These are phyloP conservation scores for Neoscelio sp. DNA, from an alignment of 2,888 invertebrate genomes.

Conservation along the genomic window DNA sequence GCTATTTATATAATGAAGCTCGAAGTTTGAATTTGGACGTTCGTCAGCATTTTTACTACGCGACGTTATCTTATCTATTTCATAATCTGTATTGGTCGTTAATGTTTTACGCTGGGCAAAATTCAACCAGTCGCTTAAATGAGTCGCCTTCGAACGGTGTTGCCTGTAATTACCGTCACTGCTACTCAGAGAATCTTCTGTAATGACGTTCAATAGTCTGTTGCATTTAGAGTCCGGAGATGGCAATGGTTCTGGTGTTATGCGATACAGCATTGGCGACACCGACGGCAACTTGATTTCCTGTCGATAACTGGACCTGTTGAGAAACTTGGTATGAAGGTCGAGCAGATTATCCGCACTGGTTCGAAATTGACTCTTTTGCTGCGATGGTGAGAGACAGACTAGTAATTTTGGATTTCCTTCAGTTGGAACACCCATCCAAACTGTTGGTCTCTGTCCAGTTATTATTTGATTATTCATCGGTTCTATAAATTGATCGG, in stretches of 20 bases:
- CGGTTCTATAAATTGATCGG: neutral
- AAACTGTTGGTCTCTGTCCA: conserved; percentile 77
- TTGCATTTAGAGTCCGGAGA: conserved; percentile 51
- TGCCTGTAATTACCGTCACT: conserved; percentile 46
- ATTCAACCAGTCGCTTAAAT: conserved; percentile 81
- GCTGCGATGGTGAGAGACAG: conserved; percentile 90
- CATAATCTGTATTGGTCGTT: neutral
- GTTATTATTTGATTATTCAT: conserved; percentile 4
- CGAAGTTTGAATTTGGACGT: neutral
- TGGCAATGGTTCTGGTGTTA: conserved; percentile 63
- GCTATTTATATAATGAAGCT: conserved; percentile 64
- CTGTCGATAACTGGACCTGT: conserved; percentile 86
- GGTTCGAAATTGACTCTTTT: conserved; percentile 84
- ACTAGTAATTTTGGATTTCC: conserved; percentile 86
- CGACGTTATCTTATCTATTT: conserved; percentile 41
- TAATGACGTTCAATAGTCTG: conserved; percentile 77
- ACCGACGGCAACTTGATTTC: conserved; percentile 67
- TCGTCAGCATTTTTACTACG: conserved; percentile 6
- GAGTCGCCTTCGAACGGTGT: conserved; percentile 78
- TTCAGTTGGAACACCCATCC: conserved; percentile 87
- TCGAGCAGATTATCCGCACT: conserved; percentile 87
- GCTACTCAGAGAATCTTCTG: conserved; percentile 73
- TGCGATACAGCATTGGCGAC: conserved; percentile 72
- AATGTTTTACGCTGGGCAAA: conserved; percentile 73
- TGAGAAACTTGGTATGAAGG: conserved; percentile 88